These are phyloP conservation scores for Alloscopus bannaensis DNA, from an alignment of 2,888 invertebrate genomes.

Conservation along the genomic window DNA sequence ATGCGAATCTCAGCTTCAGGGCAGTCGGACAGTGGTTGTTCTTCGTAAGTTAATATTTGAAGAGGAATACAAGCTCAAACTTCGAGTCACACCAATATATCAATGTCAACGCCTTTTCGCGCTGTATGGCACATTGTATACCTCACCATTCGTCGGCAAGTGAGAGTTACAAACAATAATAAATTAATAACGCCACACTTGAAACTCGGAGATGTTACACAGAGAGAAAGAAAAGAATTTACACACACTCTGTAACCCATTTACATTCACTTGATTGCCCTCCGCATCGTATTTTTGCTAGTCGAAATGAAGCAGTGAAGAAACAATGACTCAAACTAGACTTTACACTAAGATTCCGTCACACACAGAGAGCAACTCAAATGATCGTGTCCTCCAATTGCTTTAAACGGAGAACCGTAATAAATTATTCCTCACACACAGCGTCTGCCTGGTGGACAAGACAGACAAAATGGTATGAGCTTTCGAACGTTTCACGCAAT, in stretches of 20 bases:
- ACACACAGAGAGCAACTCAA: conserved; percentile 50
- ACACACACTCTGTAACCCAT: conserved; percentile 32
- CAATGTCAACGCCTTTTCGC: conserved; percentile 58
- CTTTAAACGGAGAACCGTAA: conserved; percentile 52
- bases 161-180: conserved; percentile 32
- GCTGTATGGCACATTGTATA: conserved; percentile 30
- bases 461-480: conserved; percentile 62
- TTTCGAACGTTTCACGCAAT: conserved; percentile 49
- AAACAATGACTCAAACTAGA: conserved; percentile 23
- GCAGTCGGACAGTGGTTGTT: no score
- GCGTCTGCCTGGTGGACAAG: no score
- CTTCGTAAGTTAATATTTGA: conserved; percentile 63
- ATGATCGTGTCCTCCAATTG: conserved; percentile 60
- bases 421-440: conserved; percentile 67
- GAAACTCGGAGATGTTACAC: conserved; percentile 37
- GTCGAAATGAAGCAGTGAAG: conserved; percentile 1
- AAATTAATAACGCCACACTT: conserved; percentile 19
- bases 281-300: conserved; percentile 3
- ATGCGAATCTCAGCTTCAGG: no score
- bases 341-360: conserved; percentile 50
- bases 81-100: conserved; percentile 57
- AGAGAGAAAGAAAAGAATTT: conserved; percentile 32
- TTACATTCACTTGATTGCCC: conserved; percentile 42
- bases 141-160: conserved; percentile 17
- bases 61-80: conserved; percentile 46